Base-by-base conservation (phyloP, 2,888 invertebrate genomes). In the Endotricha flammealis region DNA sequence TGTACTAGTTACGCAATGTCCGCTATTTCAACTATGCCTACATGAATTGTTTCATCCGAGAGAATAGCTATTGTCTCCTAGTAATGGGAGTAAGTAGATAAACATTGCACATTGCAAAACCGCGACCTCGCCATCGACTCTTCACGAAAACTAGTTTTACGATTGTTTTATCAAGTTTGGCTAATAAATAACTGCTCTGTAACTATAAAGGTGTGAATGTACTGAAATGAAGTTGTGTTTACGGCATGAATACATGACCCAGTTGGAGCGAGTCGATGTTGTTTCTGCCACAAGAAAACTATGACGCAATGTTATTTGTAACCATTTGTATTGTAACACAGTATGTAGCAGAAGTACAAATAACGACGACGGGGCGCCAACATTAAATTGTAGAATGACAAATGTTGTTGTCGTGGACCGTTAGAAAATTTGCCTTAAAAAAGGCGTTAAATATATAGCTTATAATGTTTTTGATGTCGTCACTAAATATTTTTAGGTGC, bases 191-290 rank as follows among this genome's bases (percentile, higher is more conserved):
- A n/a, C n/a, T n/a, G n/a, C n/a, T n/a, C n/a, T n/a, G n/a, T 41
- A 55, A 54, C 56, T 50, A 58, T 44, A 53, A 42, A 56, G 56
- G 50, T 53, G 56, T 52, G 46, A 59, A 53, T 47, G 50, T 46
- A 44, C 65, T 74, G 70, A 76, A 75, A 60, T 74, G 70, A 76
- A 75, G 61, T 72, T 62, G 64, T 73, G 71, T 71, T 72, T 64
- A 70, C 60, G 57, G 61, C 59, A 62, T 60, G 61, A 69, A 69
- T 69, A 66, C 70, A 72, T 80, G 82, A 81, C 82, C 82, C 57
- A 82, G 57, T 81, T 85, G 73, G 68, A 75, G 59, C 67, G 57
- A 58, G 67, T 61, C 58, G 60, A 57, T 64, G 55, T 48, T 58
- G 65, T 73, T 79, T 70, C 72, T 74, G 71, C 50, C 51, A 48